Evolutionary conservation across 2,888 invertebrate species (phyloP), one percentile per base, ranked within the genome.

Genomic region (Blastobasis lacticolella): DNA sequence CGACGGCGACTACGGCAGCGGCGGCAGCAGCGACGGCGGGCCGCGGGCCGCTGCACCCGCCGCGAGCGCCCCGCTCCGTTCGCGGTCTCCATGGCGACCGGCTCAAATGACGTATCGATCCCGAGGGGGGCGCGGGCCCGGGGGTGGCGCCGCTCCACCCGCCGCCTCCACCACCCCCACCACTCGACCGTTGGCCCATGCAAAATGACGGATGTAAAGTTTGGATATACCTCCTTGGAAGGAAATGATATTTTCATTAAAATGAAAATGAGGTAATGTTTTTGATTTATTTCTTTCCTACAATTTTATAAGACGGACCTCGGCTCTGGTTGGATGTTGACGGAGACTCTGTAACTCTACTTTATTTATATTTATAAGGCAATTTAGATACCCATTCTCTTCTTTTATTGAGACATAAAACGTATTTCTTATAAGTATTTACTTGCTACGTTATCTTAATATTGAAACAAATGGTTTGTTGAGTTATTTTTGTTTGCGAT

Each of bases 41-140:
- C 52, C 73, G 76, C 72, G 75, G 72, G 70, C 66, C 67, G 49
- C 46, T 81, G 83, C 81, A 79, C 78, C 77, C 80, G 73, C 73
- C 80, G 83, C 83, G 85, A 84, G 84, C 85, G 81, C 86, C 85
- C 84, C 85, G 85, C 86, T 79, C 83, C 72, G 78, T 79, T 84
- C 88, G 87, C 87, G 87, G 88, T 88, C 80, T 86, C 87, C 88
- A 88, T 88, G 88, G 87, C 82, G 82, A 89, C 88, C 87, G 77
- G 84, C 87, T 87, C 86, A 84, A 88, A 88, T 88, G 88, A 88
- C 88, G 88, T 88, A 88, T 88, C 86, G 87, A 87, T 87, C 87
- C 87, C 85, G 81, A 84, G 82, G 64, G 80, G 82, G 77, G 81
- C 75, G 57, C 61, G 63, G 69, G 73, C 79, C 77, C 77, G 77